phyloP scores from a whole-genome alignment of 2,888 invertebrate species.

The Lasioglossum oenotherae region DNA sequence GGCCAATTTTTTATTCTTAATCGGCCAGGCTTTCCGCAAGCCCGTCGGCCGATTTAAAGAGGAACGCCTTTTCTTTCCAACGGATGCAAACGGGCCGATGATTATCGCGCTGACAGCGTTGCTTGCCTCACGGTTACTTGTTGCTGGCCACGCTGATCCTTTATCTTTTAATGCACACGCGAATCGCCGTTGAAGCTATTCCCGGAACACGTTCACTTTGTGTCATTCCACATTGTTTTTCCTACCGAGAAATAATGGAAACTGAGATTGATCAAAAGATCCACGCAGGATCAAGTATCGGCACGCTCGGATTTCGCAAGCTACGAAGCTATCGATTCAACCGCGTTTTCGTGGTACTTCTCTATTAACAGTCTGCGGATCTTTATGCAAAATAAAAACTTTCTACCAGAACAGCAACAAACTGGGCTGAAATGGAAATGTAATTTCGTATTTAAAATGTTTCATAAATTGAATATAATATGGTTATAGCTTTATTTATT shows the following conservation, averaged over 20 bases:
- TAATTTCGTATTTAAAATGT: too few species aligned
- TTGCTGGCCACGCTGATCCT: background rate
- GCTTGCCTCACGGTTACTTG: conserved; percentile 7
- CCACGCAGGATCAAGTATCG: too few species aligned
- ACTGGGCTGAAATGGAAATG: too few species aligned
- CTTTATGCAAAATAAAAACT: too few species aligned
- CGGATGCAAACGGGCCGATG: conserved; percentile 6
- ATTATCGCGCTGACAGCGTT: conserved; percentile 5
- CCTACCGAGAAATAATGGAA: background rate
- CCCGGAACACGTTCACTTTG: background rate
- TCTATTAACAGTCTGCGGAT: too few species aligned
- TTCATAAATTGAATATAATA: too few species aligned
- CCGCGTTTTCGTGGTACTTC: too few species aligned
- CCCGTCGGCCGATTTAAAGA: conserved; percentile 26
- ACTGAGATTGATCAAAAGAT: background rate
- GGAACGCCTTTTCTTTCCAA: background rate
- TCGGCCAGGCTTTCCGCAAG: conserved; percentile 32
- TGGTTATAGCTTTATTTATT: too few species aligned
- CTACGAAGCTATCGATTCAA: too few species aligned
- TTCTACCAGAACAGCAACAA: too few species aligned
- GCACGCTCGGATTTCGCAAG: too few species aligned
- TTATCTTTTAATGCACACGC: conserved; percentile 8
- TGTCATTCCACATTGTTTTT: background rate
- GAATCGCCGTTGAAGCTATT: background rate
- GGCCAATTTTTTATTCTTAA: conserved; percentile 53